Evolutionary conservation across 2,888 invertebrate species (phyloP).

Genomic region (Craniophora ligustri): DNA sequence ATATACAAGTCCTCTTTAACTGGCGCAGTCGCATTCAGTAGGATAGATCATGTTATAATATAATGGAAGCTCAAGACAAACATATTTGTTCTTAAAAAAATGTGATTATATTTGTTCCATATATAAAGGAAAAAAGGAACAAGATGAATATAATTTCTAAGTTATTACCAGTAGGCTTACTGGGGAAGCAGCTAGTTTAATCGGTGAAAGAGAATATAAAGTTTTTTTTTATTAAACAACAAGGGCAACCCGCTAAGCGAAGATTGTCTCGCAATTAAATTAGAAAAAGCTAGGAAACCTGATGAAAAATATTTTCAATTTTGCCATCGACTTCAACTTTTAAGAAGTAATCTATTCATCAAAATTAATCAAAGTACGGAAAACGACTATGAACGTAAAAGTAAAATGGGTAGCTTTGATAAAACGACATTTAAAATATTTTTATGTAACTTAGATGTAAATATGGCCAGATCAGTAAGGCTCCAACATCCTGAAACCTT

Average conservation of each 20-base stretch:
- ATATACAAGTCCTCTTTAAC: no score
- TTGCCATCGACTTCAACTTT: slow-evolving; percentile 30
- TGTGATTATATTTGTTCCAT: slow-evolving; percentile 18
- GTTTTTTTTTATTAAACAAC: slow-evolving; percentile 16
- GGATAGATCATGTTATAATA: no score
- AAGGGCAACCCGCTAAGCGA: slow-evolving; percentile 14
- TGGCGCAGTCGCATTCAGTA: no score
- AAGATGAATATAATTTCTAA: slow-evolving; percentile 23
- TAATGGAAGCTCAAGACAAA: no score
- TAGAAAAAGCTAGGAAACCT: slow-evolving; percentile 16
- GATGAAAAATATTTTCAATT: slow-evolving; percentile 31
- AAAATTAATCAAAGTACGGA: background rate
- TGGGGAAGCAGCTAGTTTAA: slow-evolving; percentile 23
- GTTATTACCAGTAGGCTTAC: slow-evolving; percentile 19
- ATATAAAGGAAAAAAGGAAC: background rate
- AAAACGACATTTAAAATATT: background rate
- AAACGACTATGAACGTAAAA: background rate
- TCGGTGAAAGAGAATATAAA: slow-evolving; percentile 28
- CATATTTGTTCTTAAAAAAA: background rate
- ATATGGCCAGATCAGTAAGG: background rate
- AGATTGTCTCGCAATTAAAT: slow-evolving; percentile 26
- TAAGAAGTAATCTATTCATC: background rate
- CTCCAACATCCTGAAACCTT: background rate
- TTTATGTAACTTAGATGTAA: background rate
- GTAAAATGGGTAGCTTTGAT: background rate